These are phyloP conservation scores for Bradysia coprophila DNA, from an alignment of 1,140 invertebrate species.

Conservation along the genomic window DNA sequence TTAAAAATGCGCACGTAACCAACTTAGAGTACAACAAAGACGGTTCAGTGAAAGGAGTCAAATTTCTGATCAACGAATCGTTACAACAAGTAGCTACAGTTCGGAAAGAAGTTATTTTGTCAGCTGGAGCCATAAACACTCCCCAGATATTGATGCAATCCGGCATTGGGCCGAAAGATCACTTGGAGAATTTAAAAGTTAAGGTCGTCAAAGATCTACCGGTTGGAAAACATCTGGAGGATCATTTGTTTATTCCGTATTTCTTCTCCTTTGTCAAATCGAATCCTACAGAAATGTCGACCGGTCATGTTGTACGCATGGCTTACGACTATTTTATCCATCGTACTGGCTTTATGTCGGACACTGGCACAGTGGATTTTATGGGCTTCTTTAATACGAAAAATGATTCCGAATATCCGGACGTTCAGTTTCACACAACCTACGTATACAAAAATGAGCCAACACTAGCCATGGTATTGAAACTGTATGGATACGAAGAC, in stretches of 20 bases:
- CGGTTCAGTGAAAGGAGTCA: constrained; percentile 51
- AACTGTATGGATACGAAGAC: background rate
- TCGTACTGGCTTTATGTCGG: constrained; percentile 52
- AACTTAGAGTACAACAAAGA: constrained; percentile 50
- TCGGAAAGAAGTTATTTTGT: constrained; percentile 38
- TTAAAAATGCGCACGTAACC: constrained; percentile 56
- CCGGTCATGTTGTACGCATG: constrained; percentile 1
- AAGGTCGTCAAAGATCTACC: constrained; percentile 32
- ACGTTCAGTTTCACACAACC: constrained; percentile 54
- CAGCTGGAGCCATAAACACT: constrained; percentile 35
- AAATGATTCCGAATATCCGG: constrained; percentile 70
- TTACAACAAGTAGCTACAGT: constrained; percentile 35
- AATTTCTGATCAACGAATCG: constrained; percentile 45
- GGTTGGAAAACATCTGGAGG: constrained; percentile 53
- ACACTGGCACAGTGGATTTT: constrained; percentile 61
- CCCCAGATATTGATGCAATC: constrained; percentile 38
- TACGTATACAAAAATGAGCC: background rate
- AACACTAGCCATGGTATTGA: background rate
- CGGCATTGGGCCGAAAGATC: constrained; percentile 24
- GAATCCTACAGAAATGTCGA: constrained; percentile 15
- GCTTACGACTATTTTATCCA: constrained; percentile 28
- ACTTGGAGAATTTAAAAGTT: constrained; percentile 25
- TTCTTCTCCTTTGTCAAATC: constrained; percentile 22
- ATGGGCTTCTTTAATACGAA: constrained; percentile 35
- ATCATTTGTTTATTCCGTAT: constrained; percentile 29